These are phyloP conservation scores for Diarsia mendica DNA, from an alignment of 2,888 invertebrate genomes.

Conservation along the genomic window DNA sequence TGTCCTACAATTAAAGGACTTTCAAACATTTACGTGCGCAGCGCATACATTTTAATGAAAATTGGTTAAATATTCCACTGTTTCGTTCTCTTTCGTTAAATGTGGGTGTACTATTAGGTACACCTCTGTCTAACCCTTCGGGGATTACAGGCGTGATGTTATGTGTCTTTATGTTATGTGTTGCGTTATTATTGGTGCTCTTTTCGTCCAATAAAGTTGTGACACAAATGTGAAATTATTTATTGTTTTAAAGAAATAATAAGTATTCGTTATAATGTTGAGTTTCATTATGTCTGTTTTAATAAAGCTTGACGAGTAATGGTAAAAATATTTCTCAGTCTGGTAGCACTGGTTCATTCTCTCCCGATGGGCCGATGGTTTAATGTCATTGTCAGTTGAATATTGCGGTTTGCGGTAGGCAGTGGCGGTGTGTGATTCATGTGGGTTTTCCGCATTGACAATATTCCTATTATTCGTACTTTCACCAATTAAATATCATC, in stretches of 20 bases:
- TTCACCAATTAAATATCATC: slow-evolving; percentile 75
- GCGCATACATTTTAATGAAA: background rate
- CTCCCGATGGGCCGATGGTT: slow-evolving; percentile 42
- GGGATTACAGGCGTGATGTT: too few relatives aligned
- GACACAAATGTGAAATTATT: background rate
- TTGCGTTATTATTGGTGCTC: background rate
- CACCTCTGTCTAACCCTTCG: too few relatives aligned
- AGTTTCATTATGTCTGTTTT: background rate
- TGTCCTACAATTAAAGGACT: slow-evolving; percentile 10
- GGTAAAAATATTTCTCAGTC: slow-evolving; percentile 22
- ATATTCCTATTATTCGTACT: slow-evolving; percentile 77
- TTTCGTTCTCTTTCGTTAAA: too few relatives aligned
- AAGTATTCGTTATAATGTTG: too few relatives aligned
- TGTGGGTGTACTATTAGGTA: too few relatives aligned
- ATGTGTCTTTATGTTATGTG: too few relatives aligned
- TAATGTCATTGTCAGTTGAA: slow-evolving; percentile 82
- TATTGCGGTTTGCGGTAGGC: slow-evolving; percentile 81
- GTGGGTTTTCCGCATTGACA: slow-evolving; percentile 71
- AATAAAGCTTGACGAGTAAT: background rate
- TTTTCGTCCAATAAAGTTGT: background rate
- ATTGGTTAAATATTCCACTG: background rate
- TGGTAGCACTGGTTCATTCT: slow-evolving; percentile 65
- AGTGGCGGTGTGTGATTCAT: slow-evolving; percentile 63
- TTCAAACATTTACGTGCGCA: rapidly evolving
- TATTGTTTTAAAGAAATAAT: background rate